phyloP scores from a whole-genome alignment of 1,140 invertebrate species.

The Drosophila santomea region DNA sequence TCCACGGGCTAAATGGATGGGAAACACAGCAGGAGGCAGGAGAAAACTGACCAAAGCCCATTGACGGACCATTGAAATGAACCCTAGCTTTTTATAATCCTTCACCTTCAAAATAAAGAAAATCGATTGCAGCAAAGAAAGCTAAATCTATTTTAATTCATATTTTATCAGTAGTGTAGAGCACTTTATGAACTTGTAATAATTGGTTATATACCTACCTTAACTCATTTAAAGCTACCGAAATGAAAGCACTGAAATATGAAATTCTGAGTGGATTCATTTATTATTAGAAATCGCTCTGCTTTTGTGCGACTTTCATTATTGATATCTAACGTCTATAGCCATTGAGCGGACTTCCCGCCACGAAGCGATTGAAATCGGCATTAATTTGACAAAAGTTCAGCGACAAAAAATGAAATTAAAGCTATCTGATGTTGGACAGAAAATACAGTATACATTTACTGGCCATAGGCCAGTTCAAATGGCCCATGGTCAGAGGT shows the following conservation, averaged over 20 bases:
- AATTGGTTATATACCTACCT: too few relatives aligned
- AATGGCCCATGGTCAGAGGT: slow-evolving; percentile 15
- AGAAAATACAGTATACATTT: background rate
- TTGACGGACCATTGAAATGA: background rate
- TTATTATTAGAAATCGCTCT: background rate
- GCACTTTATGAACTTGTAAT: too few relatives aligned
- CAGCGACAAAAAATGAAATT: slow-evolving; percentile 10
- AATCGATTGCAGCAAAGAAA: background rate
- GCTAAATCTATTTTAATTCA: background rate
- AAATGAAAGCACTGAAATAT: background rate
- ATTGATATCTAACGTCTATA: background rate
- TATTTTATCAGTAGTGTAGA: too few relatives aligned
- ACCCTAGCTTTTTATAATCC: slow-evolving; percentile 1
- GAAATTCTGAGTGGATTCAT: background rate
- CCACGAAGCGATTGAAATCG: slow-evolving; percentile 1
- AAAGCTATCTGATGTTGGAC: slow-evolving; percentile 16
- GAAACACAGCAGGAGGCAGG: background rate
- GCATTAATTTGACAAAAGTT: slow-evolving; percentile 17
- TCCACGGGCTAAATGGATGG: slow-evolving; percentile 21
- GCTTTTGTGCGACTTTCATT: background rate
- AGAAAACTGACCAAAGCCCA: background rate
- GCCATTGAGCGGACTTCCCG: background rate
- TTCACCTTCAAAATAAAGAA: slow-evolving; percentile 6
- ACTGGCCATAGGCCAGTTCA: background rate
- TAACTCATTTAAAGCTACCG: too few relatives aligned